Evolutionary conservation across 2,797 vertebrate species (phyloP).

Genomic region (Crenuchus spilurus): DNA sequence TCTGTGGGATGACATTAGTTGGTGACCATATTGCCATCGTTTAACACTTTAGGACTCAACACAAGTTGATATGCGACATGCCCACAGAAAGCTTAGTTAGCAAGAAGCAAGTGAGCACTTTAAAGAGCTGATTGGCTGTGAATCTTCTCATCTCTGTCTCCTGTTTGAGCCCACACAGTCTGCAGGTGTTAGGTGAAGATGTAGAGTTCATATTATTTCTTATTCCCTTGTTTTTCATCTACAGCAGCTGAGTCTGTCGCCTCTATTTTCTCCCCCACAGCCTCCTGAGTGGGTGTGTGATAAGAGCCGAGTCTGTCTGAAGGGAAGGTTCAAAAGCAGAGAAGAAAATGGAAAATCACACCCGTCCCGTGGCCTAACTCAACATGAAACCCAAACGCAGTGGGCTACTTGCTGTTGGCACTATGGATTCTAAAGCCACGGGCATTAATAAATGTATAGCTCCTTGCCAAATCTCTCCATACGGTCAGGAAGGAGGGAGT

Average conservation of each 20-base stretch:
- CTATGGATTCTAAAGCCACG: constrained; percentile 20
- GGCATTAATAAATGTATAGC: constrained; percentile 12
- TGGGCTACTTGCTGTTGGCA: constrained; percentile 21
- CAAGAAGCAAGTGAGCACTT: background rate
- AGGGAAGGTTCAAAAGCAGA: constrained; percentile 34
- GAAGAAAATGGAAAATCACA: constrained; percentile 22
- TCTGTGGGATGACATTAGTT: too few relatives aligned
- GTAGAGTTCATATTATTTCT: background rate
- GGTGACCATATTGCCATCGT: too few relatives aligned
- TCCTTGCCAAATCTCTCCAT: constrained; percentile 5
- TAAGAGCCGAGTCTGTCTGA: background rate
- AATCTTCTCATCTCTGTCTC: constrained; percentile 3
- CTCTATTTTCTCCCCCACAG: background rate
- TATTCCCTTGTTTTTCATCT: constrained; percentile 25
- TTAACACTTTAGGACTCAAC: background rate
- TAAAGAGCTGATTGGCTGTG: background rate
- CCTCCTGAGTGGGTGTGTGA: constrained; percentile 27
- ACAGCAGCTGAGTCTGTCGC: constrained; percentile 11
- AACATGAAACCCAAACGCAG: constrained; percentile 23
- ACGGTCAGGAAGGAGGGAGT: background rate
- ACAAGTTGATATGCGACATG: background rate
- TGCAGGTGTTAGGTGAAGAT: constrained; percentile 7
- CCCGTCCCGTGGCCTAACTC: constrained; percentile 13
- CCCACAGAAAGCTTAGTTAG: background rate
- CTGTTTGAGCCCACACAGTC: background rate